Conservation (phyloP, 2,113 vertebrate genomes). For the Amia ocellicauda region DNA sequence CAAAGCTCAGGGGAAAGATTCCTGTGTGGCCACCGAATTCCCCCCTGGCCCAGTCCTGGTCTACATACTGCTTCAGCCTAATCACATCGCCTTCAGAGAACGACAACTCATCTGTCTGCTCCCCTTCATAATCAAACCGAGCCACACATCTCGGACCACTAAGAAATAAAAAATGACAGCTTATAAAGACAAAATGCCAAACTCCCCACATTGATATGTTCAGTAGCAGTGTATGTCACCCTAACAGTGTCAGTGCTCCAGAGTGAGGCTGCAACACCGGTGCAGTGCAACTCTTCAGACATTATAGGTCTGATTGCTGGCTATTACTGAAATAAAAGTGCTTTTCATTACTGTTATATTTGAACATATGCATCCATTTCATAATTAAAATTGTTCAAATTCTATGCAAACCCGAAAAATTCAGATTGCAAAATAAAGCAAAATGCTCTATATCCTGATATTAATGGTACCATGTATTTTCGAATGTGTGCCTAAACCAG, state of each 20-base stretch:
- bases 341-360: not conserved
- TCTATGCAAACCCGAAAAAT: too few relatives aligned
- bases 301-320: too few relatives aligned
- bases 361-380: too few relatives aligned
- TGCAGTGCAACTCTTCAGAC: not conserved
- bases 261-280: not conserved
- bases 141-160: constrained; percentile 83
- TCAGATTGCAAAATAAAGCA: too few relatives aligned
- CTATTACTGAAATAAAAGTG: not conserved
- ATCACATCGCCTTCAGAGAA: constrained; percentile 89
- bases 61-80: constrained; percentile 75
- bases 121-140: constrained; percentile 86
- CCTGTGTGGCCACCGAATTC: constrained; percentile 64
- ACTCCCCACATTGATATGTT: too few relatives aligned
- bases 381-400: too few relatives aligned
- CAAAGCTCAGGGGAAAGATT: constrained; percentile 88
- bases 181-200: not conserved
- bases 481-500: too few relatives aligned
- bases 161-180: constrained; percentile 30
- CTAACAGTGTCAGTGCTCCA: too few relatives aligned
- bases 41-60: constrained; percentile 87
- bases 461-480: too few relatives aligned
- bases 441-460: too few relatives aligned
- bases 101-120: constrained; percentile 81
- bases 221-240: not conserved